Evolutionary conservation across 2,888 invertebrate species (phyloP).

Genomic region (Drosophila quinaria): DNA sequence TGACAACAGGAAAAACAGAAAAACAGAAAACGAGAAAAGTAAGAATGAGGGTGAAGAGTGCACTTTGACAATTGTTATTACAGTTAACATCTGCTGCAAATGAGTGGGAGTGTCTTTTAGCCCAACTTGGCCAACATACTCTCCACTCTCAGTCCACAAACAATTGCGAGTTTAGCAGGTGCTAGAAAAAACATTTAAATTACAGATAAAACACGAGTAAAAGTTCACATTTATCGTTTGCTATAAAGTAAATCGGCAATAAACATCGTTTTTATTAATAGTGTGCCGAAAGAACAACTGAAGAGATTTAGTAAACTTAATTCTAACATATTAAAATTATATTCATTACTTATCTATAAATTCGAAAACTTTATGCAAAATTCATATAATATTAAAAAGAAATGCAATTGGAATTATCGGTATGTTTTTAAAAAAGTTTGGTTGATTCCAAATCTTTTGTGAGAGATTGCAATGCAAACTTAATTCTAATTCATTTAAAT

Average conservation of each 20-base stretch:
- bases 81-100: constrained; percentile 61
- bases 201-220: background rate
- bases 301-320: no score
- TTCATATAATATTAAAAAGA: no score
- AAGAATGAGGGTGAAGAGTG: constrained; percentile 3
- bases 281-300: no score
- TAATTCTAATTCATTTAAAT: no score
- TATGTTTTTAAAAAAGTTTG: no score
- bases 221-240: background rate
- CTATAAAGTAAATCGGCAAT: no score
- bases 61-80: constrained; percentile 72
- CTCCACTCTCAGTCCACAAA: background rate
- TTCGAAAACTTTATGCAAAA: no score
- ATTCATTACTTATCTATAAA: no score
- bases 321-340: no score
- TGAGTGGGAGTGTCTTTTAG: constrained; percentile 27
- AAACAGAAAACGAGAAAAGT: background rate
- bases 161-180: background rate
- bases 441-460: no score
- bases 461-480: no score
- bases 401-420: no score
- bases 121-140: background rate
- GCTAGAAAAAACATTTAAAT: background rate
- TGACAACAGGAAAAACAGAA: constrained; percentile 30
- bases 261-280: background rate